Conservation (phyloP, 1,140 invertebrate genomes). For the Heterodera schachtii region DNA sequence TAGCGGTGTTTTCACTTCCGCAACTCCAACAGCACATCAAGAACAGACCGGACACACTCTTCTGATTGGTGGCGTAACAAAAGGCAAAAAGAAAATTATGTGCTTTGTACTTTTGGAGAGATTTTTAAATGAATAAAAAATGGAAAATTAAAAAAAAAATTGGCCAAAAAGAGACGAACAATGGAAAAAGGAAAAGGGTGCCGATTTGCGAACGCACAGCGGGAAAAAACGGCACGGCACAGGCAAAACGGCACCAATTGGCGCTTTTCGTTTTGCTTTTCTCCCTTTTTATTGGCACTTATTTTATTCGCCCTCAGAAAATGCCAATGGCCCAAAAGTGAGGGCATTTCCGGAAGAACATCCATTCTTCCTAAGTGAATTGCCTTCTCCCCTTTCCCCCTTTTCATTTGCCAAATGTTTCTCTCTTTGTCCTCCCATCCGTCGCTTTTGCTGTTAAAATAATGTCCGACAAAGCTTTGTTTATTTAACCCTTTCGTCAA, state of each 20-base stretch:
- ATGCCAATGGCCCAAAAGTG: neutral
- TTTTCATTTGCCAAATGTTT: neutral
- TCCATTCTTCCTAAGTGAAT: neutral
- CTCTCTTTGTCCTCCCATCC: no score
- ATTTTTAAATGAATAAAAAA: neutral
- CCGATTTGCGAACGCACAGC: neutral
- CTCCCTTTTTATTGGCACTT: neutral
- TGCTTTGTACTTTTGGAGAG: neutral
- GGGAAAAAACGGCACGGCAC: neutral
- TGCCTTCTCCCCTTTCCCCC: neutral
- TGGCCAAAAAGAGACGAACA: no score
- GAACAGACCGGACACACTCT: slow-evolving; percentile 50
- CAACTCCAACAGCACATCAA: slow-evolving; percentile 51
- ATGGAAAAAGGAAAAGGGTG: no score
- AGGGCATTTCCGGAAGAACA: neutral
- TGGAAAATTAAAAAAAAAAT: neutral
- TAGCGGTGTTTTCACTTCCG: slow-evolving; percentile 43
- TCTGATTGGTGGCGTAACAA: slow-evolving; percentile 3
- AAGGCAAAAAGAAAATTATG: no score
- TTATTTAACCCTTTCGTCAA: neutral
- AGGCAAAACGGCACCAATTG: neutral
- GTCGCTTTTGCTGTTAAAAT: neutral
- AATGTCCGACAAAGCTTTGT: neutral
- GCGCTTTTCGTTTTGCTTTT: neutral
- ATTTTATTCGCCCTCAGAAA: neutral